phyloP scores from a whole-genome alignment of 2,797 vertebrate genomes.

The Sebastes itinus region DNA sequence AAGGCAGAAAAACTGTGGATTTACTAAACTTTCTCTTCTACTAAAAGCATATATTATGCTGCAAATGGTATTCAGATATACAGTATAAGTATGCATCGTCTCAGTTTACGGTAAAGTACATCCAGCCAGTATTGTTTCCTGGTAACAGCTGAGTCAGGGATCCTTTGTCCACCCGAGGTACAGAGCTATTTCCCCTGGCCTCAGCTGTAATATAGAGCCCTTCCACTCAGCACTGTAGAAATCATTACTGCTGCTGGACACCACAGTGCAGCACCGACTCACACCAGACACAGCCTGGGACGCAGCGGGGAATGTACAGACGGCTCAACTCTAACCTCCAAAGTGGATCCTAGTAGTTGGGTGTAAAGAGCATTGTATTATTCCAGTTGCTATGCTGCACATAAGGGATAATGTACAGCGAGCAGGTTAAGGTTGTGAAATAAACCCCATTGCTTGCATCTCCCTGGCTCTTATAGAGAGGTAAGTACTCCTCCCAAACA shows the following conservation, averaged over 20 bases:
- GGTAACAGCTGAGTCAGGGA: conserved; percentile 55
- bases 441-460: too few species aligned
- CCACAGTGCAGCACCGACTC: background rate
- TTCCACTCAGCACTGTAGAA: conserved; percentile 66
- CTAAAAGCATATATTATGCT: background rate
- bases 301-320: background rate
- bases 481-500: background rate
- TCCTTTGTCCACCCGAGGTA: conserved; percentile 37
- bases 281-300: background rate
- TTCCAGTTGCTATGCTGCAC: background rate
- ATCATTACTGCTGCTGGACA: conserved; percentile 61
- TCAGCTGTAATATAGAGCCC: conserved; percentile 56
- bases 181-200: conserved; percentile 59
- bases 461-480: background rate
- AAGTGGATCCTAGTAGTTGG: background rate
- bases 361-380: background rate
- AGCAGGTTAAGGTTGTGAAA: too few species aligned
- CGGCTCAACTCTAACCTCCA: background rate
- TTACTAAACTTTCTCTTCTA: background rate
- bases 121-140: conserved; percentile 46
- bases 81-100: conserved; percentile 5
- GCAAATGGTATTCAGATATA: background rate
- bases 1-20: background rate
- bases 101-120: conserved; percentile 15
- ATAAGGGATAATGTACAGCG: too few species aligned